These are phyloP conservation scores for Spodoptera litura DNA, from an alignment of 1,140 invertebrate genomes.

Conservation along the genomic window DNA sequence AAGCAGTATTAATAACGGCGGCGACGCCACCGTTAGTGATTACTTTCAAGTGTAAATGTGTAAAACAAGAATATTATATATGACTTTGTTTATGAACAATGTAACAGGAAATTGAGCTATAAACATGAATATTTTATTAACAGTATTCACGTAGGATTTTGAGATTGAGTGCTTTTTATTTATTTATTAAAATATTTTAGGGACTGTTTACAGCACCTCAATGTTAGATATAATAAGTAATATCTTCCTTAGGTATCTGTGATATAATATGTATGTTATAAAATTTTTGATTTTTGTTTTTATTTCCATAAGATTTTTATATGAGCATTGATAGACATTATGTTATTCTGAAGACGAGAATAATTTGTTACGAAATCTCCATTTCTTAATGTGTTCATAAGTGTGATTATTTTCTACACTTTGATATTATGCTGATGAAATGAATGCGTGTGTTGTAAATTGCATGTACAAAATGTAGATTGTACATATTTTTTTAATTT, in stretches of 20 bases:
- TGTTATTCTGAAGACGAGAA: slow-evolving; percentile 33
- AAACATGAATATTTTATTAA: slow-evolving; percentile 58
- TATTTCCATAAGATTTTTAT: slow-evolving; percentile 54
- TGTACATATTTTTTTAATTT: slow-evolving; percentile 63
- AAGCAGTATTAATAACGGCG: slow-evolving; percentile 78
- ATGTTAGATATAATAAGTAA: slow-evolving; percentile 61
- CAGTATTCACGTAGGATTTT: slow-evolving; percentile 58
- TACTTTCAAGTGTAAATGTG: slow-evolving; percentile 84
- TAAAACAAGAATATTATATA: slow-evolving; percentile 52
- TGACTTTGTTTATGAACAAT: slow-evolving; percentile 44
- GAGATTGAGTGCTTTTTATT: slow-evolving; percentile 77
- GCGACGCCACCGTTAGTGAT: slow-evolving; percentile 81
- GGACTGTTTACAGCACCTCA: slow-evolving; percentile 61
- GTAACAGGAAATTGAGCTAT: slow-evolving; percentile 40
- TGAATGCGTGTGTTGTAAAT: slow-evolving; percentile 44
- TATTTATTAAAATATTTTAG: slow-evolving; percentile 70
- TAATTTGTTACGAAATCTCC: slow-evolving; percentile 65
- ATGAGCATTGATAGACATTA: slow-evolving; percentile 46
- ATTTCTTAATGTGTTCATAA: slow-evolving; percentile 66
- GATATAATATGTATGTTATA: slow-evolving; percentile 79
- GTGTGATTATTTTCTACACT: slow-evolving; percentile 57
- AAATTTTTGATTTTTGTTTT: slow-evolving; percentile 66
- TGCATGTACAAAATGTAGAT: slow-evolving; percentile 72
- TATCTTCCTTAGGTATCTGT: slow-evolving; percentile 82
- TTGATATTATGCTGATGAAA: slow-evolving; percentile 38